Evolutionary conservation across 2,888 invertebrate species (phyloP).

Genomic region (Pristionchus entomophagus): DNA sequence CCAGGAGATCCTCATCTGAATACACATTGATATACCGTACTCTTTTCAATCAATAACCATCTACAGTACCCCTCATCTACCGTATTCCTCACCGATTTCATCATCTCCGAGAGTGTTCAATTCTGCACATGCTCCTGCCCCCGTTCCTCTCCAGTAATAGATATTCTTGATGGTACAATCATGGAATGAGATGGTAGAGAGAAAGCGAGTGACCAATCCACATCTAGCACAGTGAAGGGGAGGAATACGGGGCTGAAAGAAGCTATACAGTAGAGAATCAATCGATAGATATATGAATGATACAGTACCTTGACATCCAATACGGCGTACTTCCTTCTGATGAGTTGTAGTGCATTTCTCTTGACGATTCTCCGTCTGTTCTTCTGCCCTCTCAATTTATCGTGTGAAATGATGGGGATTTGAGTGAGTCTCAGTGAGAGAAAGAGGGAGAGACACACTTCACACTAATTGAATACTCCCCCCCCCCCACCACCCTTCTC

Average conservation of each 20-base stretch:
- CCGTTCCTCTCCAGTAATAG: constrained; percentile 33
- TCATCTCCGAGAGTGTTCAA: constrained; percentile 36
- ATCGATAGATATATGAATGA: neutral
- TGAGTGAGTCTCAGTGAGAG: neutral
- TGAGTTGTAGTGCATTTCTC: neutral
- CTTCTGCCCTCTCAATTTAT: constrained; percentile 23
- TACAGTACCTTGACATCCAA: neutral
- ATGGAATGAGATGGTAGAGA: constrained; percentile 18
- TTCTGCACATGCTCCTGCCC: constrained; percentile 1
- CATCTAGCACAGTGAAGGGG: constrained; percentile 45
- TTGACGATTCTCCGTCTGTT: neutral
- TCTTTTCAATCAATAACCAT: neutral
- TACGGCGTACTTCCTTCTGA: neutral
- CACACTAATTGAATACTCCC: constrained; percentile 43
- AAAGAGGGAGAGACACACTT: neutral
- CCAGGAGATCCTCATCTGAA: constrained; percentile 39
- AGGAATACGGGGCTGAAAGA: constrained; percentile 43
- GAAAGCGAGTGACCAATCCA: constrained; percentile 33
- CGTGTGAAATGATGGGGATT: constrained; percentile 31
- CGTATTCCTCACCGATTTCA: constrained; percentile 42
- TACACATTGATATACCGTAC: neutral
- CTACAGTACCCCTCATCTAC: neutral
- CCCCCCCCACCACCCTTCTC: neutral
- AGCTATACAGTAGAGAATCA: neutral
- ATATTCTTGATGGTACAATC: constrained; percentile 35